Conservation (phyloP, 2,797 vertebrate genomes). For the Pristis pectinata region DNA sequence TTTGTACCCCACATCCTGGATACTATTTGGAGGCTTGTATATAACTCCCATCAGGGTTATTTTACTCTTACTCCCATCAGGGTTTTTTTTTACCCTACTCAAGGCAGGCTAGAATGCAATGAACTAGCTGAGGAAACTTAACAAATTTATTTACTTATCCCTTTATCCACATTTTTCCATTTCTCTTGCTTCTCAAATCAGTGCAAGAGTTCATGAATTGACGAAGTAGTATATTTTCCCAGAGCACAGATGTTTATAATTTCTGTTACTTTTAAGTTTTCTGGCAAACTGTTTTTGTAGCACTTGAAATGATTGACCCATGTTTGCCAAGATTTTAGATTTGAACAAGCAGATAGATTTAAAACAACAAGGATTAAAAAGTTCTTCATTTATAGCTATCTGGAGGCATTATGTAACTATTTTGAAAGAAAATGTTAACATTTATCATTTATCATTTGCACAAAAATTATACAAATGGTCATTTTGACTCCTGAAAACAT, state of each 20-base stretch:
- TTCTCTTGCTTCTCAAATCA: not conserved
- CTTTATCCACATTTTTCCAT: too few relatives aligned
- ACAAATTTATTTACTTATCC: too few relatives aligned
- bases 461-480: not conserved
- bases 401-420: not conserved
- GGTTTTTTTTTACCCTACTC: too few relatives aligned
- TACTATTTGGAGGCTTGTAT: too few relatives aligned
- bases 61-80: too few relatives aligned
- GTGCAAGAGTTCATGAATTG: not conserved
- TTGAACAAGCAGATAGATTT: not conserved
- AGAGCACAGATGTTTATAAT: slow-evolving; percentile 25
- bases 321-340: slow-evolving; percentile 25
- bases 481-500: not conserved
- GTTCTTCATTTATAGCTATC: not conserved
- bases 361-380: not conserved
- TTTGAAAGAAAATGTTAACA: not conserved
- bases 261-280: slow-evolving; percentile 1
- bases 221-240: not conserved
- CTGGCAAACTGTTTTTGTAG: slow-evolving; percentile 15
- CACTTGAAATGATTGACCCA: not conserved
- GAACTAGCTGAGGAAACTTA: too few relatives aligned
- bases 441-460: not conserved
- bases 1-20: too few relatives aligned
- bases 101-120: too few relatives aligned
- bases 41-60: too few relatives aligned